phyloP scores from a whole-genome alignment of 2,888 invertebrate species.

The Xylota segnis region DNA sequence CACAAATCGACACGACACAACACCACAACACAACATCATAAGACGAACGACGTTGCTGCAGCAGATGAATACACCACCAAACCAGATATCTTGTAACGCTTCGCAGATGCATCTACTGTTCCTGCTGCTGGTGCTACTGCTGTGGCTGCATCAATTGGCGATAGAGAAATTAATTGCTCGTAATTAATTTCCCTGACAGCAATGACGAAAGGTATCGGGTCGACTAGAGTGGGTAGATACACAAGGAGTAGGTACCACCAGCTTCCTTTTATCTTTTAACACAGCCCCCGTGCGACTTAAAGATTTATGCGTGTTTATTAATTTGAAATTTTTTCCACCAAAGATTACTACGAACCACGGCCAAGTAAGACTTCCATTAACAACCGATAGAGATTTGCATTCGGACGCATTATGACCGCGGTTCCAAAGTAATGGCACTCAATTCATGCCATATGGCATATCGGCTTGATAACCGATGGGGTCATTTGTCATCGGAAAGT shows the following conservation, averaged over 20 bases:
- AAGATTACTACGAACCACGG: slow-evolving; percentile 14
- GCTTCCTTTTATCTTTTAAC: slow-evolving; percentile 61
- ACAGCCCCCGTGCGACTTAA: slow-evolving; percentile 49
- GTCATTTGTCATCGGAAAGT: slow-evolving; percentile 68
- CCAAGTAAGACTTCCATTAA: slow-evolving; percentile 31
- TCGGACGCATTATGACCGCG: slow-evolving; percentile 32
- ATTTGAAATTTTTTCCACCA: slow-evolving; percentile 43
- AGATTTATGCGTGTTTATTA: slow-evolving; percentile 70
- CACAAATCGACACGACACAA: slow-evolving; percentile 76
- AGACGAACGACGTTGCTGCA: slow-evolving; percentile 28
- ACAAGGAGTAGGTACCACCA: slow-evolving; percentile 17
- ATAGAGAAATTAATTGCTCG: slow-evolving; percentile 74
- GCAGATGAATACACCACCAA: slow-evolving; percentile 64
- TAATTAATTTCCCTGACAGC: slow-evolving; percentile 74
- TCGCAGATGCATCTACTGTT: slow-evolving; percentile 67
- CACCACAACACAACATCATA: slow-evolving; percentile 34
- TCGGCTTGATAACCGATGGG: slow-evolving; percentile 70
- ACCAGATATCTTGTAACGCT: slow-evolving; percentile 71
- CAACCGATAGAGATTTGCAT: slow-evolving; percentile 50
- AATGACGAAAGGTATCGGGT: slow-evolving; percentile 75
- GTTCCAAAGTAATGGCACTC: slow-evolving; percentile 60
- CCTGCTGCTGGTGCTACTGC: slow-evolving; percentile 33
- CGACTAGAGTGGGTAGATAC: slow-evolving; percentile 60
- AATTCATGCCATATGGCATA: slow-evolving; percentile 57
- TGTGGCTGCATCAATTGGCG: slow-evolving; percentile 68